Evolutionary conservation across 2,113 vertebrate species (phyloP).

Genomic region (Poeciliopsis turrubarensis): DNA sequence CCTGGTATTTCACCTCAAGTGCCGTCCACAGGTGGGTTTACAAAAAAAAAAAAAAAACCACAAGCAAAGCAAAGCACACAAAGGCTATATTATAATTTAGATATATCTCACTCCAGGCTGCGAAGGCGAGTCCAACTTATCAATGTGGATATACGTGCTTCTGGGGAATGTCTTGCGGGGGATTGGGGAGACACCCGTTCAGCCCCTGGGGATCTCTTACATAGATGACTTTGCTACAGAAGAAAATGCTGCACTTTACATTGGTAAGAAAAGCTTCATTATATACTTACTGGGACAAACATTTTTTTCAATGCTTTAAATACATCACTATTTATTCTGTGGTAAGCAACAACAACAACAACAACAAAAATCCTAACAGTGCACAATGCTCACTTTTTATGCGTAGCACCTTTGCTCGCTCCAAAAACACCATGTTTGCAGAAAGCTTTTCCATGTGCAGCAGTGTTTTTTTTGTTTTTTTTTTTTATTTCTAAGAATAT

Average conservation of each 20-base stretch:
- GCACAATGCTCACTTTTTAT: not conserved
- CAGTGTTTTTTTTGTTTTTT: not conserved
- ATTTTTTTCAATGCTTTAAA: not conserved
- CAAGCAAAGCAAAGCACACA: not conserved
- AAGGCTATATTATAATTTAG: not conserved
- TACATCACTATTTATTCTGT: not conserved
- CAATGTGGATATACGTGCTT: slow-evolving; percentile 90
- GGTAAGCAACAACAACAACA: not conserved
- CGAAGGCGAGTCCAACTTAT: slow-evolving; percentile 82
- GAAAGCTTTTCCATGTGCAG: slow-evolving; percentile 8
- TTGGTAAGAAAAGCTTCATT: slow-evolving; percentile 79
- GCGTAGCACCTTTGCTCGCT: not conserved
- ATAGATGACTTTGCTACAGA: slow-evolving; percentile 89
- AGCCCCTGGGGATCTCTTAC: slow-evolving; percentile 90
- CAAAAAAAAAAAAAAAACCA: not conserved
- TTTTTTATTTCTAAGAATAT: not conserved
- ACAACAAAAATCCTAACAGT: not conserved
- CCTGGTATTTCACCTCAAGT: slow-evolving; percentile 61
- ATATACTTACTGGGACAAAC: not conserved
- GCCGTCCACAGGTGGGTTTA: slow-evolving; percentile 60
- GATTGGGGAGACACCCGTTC: slow-evolving; percentile 91
- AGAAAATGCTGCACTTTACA: slow-evolving; percentile 92
- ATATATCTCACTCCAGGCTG: slow-evolving; percentile 74
- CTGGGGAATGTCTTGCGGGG: slow-evolving; percentile 89
- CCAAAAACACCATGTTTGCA: not conserved